Evolutionary conservation across 2,888 invertebrate species (phyloP).

Genomic region (Odontomyia ornata): DNA sequence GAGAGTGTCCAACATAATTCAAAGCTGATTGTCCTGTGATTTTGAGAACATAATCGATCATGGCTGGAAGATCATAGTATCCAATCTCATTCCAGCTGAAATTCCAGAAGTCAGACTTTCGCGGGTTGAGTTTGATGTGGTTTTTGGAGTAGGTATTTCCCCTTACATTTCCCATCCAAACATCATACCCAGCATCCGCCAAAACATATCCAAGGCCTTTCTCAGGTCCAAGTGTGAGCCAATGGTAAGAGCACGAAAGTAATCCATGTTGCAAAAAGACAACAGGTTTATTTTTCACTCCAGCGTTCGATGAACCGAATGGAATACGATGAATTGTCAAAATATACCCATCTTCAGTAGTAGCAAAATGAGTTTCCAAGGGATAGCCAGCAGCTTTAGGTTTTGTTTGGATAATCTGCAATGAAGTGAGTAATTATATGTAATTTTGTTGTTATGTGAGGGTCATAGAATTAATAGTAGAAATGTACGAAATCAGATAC

Average conservation of each 20-base stretch:
- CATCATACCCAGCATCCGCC: too few species aligned
- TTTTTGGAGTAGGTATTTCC: slow-evolving; percentile 56
- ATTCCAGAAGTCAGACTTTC: slow-evolving; percentile 71
- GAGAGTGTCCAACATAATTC: slow-evolving; percentile 81
- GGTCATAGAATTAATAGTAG: not conserved
- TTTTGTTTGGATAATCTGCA: not conserved
- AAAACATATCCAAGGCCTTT: slow-evolving; percentile 64
- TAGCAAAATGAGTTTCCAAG: slow-evolving; percentile 68
- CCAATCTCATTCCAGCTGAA: slow-evolving; percentile 76
- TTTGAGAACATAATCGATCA: slow-evolving; percentile 75
- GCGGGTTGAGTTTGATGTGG: slow-evolving; percentile 64
- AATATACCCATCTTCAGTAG: slow-evolving; percentile 78
- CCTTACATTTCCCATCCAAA: slow-evolving; percentile 16
- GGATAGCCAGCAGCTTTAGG: slow-evolving; percentile 64
- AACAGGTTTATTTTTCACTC: slow-evolving; percentile 35
- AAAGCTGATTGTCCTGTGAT: slow-evolving; percentile 69
- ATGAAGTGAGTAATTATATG: not conserved
- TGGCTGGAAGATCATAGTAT: slow-evolving; percentile 81
- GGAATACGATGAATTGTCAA: slow-evolving; percentile 75
- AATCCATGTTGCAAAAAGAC: slow-evolving; percentile 69
- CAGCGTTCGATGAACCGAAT: not conserved
- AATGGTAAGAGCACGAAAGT: slow-evolving; percentile 73
- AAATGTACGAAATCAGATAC: not conserved
- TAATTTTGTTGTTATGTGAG: not conserved
- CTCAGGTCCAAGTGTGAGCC: slow-evolving; percentile 74